Evolutionary conservation across 2,113 vertebrate genomes (phyloP).

Genomic region (Ceyx cyanopectus): DNA sequence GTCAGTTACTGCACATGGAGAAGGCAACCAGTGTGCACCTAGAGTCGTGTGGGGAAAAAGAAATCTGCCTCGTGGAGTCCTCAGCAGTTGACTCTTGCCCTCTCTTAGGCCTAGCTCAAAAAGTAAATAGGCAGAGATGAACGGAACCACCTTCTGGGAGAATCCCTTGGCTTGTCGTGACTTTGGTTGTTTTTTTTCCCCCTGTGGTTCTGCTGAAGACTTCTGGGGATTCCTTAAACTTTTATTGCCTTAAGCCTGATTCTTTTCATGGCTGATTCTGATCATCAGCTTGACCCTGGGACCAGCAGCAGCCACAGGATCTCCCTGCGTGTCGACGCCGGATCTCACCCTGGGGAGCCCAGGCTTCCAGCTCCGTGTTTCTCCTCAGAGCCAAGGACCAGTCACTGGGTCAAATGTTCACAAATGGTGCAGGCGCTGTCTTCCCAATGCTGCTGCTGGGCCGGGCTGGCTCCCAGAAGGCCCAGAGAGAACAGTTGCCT

Average conservation of each 20-base stretch:
- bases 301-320: background rate
- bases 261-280: conserved; percentile 3
- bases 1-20: background rate
- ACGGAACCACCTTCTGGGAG: background rate
- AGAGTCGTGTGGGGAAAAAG: background rate
- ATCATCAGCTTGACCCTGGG: conserved; percentile 29
- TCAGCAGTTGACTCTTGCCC: conserved; percentile 26
- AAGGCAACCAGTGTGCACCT: background rate
- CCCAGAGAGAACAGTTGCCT: background rate
- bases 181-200: background rate
- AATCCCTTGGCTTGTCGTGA: background rate
- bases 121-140: background rate
- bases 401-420: conserved; percentile 53
- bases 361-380: conserved; percentile 6
- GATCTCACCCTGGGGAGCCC: background rate
- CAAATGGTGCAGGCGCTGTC: background rate
- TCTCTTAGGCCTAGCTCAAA: background rate
- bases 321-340: background rate
- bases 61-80: background rate
- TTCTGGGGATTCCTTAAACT: conserved; percentile 31
- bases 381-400: conserved; percentile 9
- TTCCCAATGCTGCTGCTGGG: conserved; percentile 27
- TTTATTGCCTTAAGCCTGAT: conserved; percentile 19
- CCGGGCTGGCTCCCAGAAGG: background rate
- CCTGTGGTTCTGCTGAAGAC: background rate